phyloP scores from a whole-genome alignment of 2,113 vertebrate genomes.

The Hypocryptadius cinnamomeus region DNA sequence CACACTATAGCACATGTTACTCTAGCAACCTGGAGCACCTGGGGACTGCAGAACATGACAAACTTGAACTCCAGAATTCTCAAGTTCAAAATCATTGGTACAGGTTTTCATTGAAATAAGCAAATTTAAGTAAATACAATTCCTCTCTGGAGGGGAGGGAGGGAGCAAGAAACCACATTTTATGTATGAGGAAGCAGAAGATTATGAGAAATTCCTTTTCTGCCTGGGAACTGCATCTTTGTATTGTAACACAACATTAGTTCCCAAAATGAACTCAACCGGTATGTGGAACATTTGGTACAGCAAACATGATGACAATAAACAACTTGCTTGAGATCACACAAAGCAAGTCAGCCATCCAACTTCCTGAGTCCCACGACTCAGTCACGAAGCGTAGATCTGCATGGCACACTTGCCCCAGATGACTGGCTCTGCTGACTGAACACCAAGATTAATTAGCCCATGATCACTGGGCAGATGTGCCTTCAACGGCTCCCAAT shows the following conservation, averaged over 20 bases:
- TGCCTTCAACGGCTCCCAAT: not conserved
- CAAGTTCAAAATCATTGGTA: not conserved
- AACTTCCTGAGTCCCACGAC: not conserved
- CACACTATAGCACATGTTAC: not conserved
- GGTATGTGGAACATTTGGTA: slow-evolving; percentile 14
- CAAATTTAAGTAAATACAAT: not conserved
- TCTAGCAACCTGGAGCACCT: not conserved
- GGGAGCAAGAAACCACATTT: not conserved
- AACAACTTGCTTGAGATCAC: slow-evolving; percentile 27
- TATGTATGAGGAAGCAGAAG: not conserved
- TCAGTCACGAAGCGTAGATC: not conserved
- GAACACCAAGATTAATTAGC: not conserved
- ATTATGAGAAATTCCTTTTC: not conserved
- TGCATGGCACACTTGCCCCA: not conserved
- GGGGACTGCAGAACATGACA: not conserved
- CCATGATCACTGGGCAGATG: not conserved
- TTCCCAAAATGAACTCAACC: not conserved
- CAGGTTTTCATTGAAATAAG: not conserved
- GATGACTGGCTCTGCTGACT: not conserved
- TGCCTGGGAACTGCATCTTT: not conserved
- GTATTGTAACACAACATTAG: not conserved
- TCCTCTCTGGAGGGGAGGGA: not conserved
- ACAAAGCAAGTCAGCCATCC: not conserved
- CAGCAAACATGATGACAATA: slow-evolving; percentile 13
- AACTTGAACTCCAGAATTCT: not conserved